These are phyloP conservation scores for Hypena proboscidalis DNA, from an alignment of 2,888 invertebrate species.

Conservation along the genomic window DNA sequence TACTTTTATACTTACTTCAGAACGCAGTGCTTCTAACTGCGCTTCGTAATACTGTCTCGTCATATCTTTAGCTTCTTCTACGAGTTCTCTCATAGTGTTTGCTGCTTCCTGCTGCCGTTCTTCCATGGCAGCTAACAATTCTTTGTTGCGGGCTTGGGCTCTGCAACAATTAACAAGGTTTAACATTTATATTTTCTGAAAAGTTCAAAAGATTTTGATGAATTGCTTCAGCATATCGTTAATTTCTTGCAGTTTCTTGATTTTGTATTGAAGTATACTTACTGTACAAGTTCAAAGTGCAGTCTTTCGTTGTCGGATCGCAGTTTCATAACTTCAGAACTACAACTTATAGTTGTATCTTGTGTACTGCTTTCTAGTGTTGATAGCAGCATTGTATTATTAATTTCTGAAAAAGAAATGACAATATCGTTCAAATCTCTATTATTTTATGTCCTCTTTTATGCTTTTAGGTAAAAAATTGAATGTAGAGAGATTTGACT, in stretches of 20 bases:
- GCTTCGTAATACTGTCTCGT: constrained; percentile 65
- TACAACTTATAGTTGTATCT: constrained; percentile 51
- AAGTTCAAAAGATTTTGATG: no score
- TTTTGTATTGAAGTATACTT: constrained; percentile 46
- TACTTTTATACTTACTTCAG: constrained; percentile 49
- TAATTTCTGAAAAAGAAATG: constrained; percentile 64
- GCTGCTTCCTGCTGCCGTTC: constrained; percentile 56
- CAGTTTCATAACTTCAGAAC: constrained; percentile 59
- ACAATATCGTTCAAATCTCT: no score
- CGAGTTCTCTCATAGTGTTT: constrained; percentile 58
- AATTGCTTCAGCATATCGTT: no score
- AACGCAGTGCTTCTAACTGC: constrained; percentile 46
- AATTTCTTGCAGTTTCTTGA: no score
- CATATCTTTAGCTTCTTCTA: constrained; percentile 67
- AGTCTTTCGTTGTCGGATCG: constrained; percentile 70
- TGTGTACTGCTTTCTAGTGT: constrained; percentile 56
- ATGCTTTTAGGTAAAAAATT: no score
- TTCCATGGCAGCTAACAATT: constrained; percentile 60
- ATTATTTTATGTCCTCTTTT: no score
- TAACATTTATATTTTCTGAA: no score
- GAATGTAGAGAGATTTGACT: no score
- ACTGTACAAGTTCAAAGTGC: constrained; percentile 74
- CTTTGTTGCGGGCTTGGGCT: constrained; percentile 60
- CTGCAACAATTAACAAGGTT: constrained; percentile 43
- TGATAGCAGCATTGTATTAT: constrained; percentile 65